phyloP scores from a whole-genome alignment of 92 coral and sea anemone genomes.

The Porites cylindrica region DNA sequence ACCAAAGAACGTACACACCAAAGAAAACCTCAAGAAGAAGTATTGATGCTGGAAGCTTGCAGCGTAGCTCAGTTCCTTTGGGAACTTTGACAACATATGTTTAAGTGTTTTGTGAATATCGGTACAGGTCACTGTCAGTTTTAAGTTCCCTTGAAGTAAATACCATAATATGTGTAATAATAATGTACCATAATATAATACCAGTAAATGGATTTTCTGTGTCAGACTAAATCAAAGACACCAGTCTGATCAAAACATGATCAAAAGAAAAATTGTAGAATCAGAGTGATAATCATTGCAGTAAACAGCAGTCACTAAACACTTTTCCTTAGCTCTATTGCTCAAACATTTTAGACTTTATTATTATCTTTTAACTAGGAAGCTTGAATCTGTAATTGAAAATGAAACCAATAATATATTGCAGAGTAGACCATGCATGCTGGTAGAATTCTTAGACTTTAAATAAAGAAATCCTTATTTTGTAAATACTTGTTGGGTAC shows the following conservation, averaged over 20 bases:
- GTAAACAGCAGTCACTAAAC: background rate
- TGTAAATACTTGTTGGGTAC: too few relatives aligned
- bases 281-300: too few relatives aligned
- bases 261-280: too few relatives aligned
- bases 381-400: background rate
- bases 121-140: background rate
- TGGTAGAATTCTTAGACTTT: background rate
- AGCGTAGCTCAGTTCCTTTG: slow-evolving; percentile 89
- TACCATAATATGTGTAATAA: background rate
- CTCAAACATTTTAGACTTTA: background rate
- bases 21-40: slow-evolving; percentile 69
- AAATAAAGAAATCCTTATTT: too few relatives aligned
- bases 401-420: background rate
- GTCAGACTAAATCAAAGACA: background rate
- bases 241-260: background rate
- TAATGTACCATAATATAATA: too few relatives aligned
- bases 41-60: slow-evolving; percentile 81
- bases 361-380: too few relatives aligned
- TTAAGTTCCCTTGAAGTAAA: background rate
- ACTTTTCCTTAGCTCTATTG: background rate
- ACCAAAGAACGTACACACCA: slow-evolving; percentile 91
- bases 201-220: background rate
- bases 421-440: background rate
- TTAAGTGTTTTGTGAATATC: background rate
- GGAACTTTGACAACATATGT: slow-evolving; percentile 76